phyloP scores from a whole-genome alignment of 2,113 vertebrate genomes.

The Pterophyllum scalare region DNA sequence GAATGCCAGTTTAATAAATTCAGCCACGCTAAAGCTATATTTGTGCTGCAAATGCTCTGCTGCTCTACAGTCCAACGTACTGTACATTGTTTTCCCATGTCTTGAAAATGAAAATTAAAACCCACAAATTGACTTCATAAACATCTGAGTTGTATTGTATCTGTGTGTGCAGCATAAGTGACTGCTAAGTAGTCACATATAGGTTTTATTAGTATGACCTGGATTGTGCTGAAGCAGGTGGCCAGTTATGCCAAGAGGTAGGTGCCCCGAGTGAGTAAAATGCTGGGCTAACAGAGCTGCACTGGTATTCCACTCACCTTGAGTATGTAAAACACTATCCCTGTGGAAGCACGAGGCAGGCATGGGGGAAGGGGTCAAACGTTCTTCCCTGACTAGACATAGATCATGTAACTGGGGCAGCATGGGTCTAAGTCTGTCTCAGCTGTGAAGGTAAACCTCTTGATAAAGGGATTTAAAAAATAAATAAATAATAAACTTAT shows the following conservation, averaged over 20 bases:
- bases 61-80: constrained; percentile 40
- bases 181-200: constrained; percentile 30
- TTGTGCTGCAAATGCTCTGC: constrained; percentile 56
- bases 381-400: constrained; percentile 37
- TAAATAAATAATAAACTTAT: background rate
- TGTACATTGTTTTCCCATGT: constrained; percentile 38
- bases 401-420: constrained; percentile 61
- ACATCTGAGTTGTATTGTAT: background rate
- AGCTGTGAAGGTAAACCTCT: constrained; percentile 21
- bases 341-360: constrained; percentile 59
- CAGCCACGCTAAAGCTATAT: constrained; percentile 61
- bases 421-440: constrained; percentile 17
- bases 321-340: constrained; percentile 72
- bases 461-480: background rate
- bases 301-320: constrained; percentile 71
- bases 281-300: constrained; percentile 22
- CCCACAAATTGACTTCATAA: background rate
- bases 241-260: constrained; percentile 41
- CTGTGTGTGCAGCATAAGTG: background rate
- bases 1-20: constrained; percentile 67
- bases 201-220: constrained; percentile 50
- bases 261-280: constrained; percentile 33
- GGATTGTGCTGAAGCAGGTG: constrained; percentile 57
- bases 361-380: constrained; percentile 52
- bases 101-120: background rate